These are phyloP conservation scores for Neomorphus geoffroyi DNA, from an alignment of 2,797 vertebrate species.

Conservation along the genomic window DNA sequence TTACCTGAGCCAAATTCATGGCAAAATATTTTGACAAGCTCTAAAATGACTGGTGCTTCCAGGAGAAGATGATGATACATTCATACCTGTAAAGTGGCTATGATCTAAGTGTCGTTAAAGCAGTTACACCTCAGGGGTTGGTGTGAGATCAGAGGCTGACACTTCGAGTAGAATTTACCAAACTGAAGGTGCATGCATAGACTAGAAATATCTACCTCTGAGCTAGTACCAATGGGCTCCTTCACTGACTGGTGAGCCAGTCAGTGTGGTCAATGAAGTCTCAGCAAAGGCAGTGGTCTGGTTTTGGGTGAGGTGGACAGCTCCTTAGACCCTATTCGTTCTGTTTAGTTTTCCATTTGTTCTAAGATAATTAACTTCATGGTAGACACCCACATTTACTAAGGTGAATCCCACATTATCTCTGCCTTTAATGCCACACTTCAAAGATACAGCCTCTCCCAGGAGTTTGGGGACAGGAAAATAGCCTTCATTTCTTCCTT, in stretches of 20 bases:
- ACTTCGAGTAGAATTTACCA: background rate
- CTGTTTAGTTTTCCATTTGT: background rate
- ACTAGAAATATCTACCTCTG: background rate
- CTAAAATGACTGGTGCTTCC: background rate
- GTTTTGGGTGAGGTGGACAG: background rate
- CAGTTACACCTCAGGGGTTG: background rate
- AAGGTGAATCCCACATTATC: background rate
- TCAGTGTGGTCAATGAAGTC: background rate
- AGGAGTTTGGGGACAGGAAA: background rate
- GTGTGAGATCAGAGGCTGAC: background rate
- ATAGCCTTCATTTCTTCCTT: slow-evolving; percentile 1
- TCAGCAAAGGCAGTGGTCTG: background rate
- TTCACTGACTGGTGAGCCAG: background rate
- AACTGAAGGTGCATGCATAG: background rate
- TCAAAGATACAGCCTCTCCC: slow-evolving; percentile 17
- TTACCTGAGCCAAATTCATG: background rate
- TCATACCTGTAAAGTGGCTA: background rate
- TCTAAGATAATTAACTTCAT: background rate
- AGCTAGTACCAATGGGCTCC: background rate
- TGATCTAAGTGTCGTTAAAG: background rate
- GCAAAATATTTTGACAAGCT: slow-evolving; percentile 19
- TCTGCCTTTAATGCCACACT: background rate
- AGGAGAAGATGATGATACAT: background rate
- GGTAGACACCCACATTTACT: background rate
- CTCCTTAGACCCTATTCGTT: background rate